Evolutionary conservation across 2,888 invertebrate genomes (phyloP).

Genomic region (Sphecodes monilicornis): DNA sequence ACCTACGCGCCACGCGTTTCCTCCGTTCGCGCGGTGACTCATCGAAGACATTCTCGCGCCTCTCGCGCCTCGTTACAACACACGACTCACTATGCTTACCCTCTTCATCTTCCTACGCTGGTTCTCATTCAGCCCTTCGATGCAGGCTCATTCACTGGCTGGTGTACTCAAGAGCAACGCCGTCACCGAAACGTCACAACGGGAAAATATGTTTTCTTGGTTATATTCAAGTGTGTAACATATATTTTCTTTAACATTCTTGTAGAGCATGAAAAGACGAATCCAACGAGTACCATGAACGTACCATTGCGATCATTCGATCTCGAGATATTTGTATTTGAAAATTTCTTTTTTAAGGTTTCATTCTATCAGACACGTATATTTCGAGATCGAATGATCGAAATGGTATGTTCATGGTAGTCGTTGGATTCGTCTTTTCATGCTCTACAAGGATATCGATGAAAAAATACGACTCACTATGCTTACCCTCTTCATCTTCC

Average conservation of each 20-base stretch:
- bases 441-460: not conserved
- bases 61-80: constrained; percentile 7
- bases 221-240: not conserved
- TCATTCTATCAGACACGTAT: not conserved
- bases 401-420: not conserved
- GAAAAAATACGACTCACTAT: not conserved
- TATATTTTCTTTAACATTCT: not conserved
- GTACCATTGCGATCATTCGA: not conserved
- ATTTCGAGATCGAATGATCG: not conserved
- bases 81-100: not conserved
- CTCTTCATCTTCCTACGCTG: not conserved
- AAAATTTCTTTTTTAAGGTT: not conserved
- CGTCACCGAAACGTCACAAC: too few relatives aligned
- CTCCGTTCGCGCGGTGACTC: constrained; percentile 64
- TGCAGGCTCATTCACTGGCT: too few relatives aligned
- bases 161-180: too few relatives aligned
- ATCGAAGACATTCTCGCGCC: constrained; percentile 58
- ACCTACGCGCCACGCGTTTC: constrained; percentile 67
- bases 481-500: not conserved
- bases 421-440: not conserved
- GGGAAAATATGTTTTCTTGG: not conserved
- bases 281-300: not conserved
- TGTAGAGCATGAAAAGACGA: not conserved
- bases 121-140: not conserved
- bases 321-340: not conserved